These are phyloP conservation scores for Aphodius sticticus DNA, from an alignment of 2,888 invertebrate genomes.

Conservation along the genomic window DNA sequence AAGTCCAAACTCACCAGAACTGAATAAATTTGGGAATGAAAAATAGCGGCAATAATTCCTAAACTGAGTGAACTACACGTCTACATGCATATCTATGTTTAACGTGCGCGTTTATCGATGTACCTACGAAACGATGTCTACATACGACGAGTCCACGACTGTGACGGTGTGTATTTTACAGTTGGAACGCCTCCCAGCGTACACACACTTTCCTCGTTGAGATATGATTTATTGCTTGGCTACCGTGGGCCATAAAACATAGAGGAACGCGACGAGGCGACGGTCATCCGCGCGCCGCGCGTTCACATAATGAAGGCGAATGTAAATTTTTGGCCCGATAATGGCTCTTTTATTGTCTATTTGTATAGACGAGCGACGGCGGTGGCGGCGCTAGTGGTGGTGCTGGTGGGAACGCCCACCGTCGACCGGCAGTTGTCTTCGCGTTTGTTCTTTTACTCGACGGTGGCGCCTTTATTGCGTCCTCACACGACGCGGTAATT, in stretches of 20 bases:
- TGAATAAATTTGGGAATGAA: background rate
- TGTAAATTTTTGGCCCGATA: conserved; percentile 4
- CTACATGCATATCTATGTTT: background rate
- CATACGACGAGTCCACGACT: background rate
- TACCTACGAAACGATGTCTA: background rate
- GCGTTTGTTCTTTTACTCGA: background rate
- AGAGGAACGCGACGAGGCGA: background rate
- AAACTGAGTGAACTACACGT: background rate
- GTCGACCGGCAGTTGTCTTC: conserved; percentile 4
- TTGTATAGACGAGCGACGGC: background rate
- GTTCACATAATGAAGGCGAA: background rate
- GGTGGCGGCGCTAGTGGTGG: too few species aligned
- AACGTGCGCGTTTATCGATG: background rate
- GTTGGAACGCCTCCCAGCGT: background rate
- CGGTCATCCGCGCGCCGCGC: background rate
- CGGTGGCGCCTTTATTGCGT: background rate
- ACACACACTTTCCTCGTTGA: background rate
- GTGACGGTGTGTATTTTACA: background rate
- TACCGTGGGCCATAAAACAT: conserved; percentile 4
- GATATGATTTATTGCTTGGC: conserved; percentile 4
- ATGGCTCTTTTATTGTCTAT: background rate
- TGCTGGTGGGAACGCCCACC: background rate
- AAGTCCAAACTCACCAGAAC: background rate
- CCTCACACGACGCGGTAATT: background rate
- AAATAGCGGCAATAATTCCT: background rate